Conservation (phyloP, 2,797 vertebrate species). For the Gymnothorax reevesii region DNA sequence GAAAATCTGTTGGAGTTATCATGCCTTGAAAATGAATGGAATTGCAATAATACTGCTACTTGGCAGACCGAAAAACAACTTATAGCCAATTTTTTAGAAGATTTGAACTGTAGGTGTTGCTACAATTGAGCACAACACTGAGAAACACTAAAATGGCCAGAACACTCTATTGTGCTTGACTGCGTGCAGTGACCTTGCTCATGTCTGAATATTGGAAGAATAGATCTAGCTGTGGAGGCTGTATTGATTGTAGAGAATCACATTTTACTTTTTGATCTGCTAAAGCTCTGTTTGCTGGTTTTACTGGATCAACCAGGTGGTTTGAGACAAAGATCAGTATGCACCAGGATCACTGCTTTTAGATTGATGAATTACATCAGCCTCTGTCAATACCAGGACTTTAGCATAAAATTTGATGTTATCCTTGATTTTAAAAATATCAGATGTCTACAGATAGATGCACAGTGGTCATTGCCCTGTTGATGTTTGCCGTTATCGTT, state of each 20-base stretch:
- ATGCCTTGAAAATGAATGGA: not conserved
- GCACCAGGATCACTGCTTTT: not conserved
- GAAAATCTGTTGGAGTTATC: not conserved
- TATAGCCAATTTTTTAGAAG: not conserved
- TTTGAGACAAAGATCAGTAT: not conserved
- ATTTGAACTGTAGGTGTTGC: not conserved
- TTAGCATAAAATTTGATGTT: not conserved
- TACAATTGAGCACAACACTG: not conserved
- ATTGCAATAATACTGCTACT: not conserved
- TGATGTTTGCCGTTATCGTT: not conserved
- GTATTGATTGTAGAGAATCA: not conserved
- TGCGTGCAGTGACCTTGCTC: constrained; percentile 9
- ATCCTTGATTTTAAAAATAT: not conserved
- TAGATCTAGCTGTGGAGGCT: not conserved
- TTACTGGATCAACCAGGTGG: not conserved
- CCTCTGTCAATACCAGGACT: not conserved
- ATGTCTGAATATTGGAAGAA: constrained; percentile 3
- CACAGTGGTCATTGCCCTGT: not conserved
- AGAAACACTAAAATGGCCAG: not conserved
- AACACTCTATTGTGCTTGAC: constrained; percentile 9
- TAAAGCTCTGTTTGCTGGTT: not conserved
- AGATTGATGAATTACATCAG: not conserved
- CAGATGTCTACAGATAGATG: not conserved
- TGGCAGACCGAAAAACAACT: not conserved
- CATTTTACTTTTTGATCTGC: not conserved